These are phyloP conservation scores for Malthinus seriepunctatus DNA, from an alignment of 2,888 invertebrate genomes.

Conservation along the genomic window DNA sequence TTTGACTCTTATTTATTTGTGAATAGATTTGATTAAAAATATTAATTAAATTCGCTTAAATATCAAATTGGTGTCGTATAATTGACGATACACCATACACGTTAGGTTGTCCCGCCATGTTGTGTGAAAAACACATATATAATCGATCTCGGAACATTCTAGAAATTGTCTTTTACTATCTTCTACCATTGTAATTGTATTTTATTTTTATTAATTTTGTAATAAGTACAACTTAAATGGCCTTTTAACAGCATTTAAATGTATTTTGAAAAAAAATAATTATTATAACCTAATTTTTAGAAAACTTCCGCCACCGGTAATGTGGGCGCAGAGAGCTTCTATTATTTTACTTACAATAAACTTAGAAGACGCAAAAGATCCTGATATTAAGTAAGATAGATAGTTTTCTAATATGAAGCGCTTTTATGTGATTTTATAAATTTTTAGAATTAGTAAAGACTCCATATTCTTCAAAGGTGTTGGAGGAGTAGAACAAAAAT, in stretches of 20 bases:
- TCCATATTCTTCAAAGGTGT: conserved; percentile 82
- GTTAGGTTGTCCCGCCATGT: conserved; percentile 26
- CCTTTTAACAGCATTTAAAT: neutral
- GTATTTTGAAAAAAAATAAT: neutral
- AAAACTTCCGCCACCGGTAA: conserved; percentile 77
- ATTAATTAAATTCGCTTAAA: neutral
- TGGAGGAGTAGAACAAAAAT: conserved; percentile 81
- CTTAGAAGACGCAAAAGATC: conserved; percentile 86
- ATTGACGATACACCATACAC: conserved; percentile 12
- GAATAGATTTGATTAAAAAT: neutral
- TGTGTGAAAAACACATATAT: conserved; percentile 19
- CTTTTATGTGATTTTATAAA: conserved; percentile 4
- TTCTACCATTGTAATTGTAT: neutral
- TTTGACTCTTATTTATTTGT: neutral
- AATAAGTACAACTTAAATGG: neutral
- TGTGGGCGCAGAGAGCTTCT: conserved; percentile 91
- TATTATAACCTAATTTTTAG: conserved; percentile 52
- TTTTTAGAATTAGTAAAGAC: conserved; percentile 67
- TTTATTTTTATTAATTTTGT: neutral
- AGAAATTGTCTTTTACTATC: conserved; percentile 6
- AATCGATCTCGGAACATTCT: conserved; percentile 28
- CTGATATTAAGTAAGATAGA: conserved; percentile 70
- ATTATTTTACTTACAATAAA: conserved; percentile 86
- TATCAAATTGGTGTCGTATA: neutral
- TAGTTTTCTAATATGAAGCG: neutral